These are phyloP conservation scores for Hedychridium roseum DNA, from an alignment of 2,888 invertebrate species.

Conservation along the genomic window DNA sequence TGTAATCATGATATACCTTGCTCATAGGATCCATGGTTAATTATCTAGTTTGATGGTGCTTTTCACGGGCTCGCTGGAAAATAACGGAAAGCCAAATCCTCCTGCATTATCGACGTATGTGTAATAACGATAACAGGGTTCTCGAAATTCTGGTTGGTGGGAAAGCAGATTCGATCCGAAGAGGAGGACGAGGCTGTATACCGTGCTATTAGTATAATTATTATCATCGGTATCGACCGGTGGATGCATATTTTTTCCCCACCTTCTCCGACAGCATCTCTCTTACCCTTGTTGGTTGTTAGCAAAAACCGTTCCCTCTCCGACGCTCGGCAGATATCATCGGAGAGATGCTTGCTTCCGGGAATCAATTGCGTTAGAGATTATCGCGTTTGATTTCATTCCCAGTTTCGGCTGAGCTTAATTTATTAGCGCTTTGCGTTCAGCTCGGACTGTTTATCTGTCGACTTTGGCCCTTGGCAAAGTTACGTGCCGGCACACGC, in stretches of 20 bases:
- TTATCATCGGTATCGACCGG: slow-evolving; percentile 35
- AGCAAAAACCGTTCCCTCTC: slow-evolving; percentile 14
- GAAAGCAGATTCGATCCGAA: slow-evolving; percentile 4
- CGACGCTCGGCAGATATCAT: slow-evolving; percentile 9
- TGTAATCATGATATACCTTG: too few species aligned
- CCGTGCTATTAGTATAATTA: slow-evolving; percentile 34
- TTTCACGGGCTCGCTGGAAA: slow-evolving; percentile 17
- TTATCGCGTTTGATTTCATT: slow-evolving; percentile 53
- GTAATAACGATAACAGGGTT: slow-evolving; percentile 5
- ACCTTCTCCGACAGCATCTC: too few species aligned
- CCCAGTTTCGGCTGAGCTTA: slow-evolving; percentile 44
- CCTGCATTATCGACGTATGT: slow-evolving; percentile 19
- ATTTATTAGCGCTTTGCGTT: slow-evolving; percentile 42
- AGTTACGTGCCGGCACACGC: slow-evolving; percentile 14
- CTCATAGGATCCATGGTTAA: slow-evolving; percentile 20
- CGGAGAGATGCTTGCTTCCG: slow-evolving; percentile 34
- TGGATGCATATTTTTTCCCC: slow-evolving; percentile 23
- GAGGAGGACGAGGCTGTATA: slow-evolving; percentile 4
- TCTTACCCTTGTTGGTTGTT: slow-evolving; percentile 18
- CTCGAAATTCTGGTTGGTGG: neutral
- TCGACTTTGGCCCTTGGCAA: slow-evolving; percentile 27
- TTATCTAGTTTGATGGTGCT: slow-evolving; percentile 17
- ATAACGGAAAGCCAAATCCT: slow-evolving; percentile 28
- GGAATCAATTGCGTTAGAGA: slow-evolving; percentile 50
- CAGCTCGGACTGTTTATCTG: slow-evolving; percentile 32